These are phyloP conservation scores for Empis livida DNA, from an alignment of 2,888 invertebrate genomes.

Conservation along the genomic window DNA sequence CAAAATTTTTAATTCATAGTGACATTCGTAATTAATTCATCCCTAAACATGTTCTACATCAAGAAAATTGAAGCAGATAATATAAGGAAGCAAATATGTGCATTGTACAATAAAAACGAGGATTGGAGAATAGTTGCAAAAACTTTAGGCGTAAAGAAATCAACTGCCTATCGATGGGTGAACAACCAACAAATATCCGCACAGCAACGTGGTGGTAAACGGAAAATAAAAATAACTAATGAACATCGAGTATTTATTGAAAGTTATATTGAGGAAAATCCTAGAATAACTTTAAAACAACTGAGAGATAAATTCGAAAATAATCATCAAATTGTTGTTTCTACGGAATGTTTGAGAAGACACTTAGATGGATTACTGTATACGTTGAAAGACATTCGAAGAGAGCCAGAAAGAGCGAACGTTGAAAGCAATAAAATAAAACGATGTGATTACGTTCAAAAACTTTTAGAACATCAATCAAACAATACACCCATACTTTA, in stretches of 20 bases:
- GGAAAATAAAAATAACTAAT: background rate
- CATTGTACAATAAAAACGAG: background rate
- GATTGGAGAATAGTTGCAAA: constrained; percentile 1
- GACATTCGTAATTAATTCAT: constrained; percentile 1
- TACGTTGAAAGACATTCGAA: constrained; percentile 1
- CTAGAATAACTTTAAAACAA: constrained; percentile 2
- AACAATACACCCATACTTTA: background rate
- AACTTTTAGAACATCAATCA: background rate
- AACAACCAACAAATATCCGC: background rate
- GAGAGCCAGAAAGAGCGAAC: constrained; percentile 1
- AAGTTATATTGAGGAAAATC: background rate
- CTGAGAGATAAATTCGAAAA: background rate
- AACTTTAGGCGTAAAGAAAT: constrained; percentile 1
- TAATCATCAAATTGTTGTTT: background rate
- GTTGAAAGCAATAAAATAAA: constrained; percentile 1
- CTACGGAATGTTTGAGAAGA: background rate
- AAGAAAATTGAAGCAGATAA: constrained; percentile 1
- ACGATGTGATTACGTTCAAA: background rate
- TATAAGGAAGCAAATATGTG: background rate
- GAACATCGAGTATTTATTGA: constrained; percentile 2
- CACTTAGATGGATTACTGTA: background rate
- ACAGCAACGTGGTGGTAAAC: background rate
- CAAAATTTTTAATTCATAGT: constrained; percentile 1
- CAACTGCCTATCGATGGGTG: background rate
- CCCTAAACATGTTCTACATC: constrained; percentile 1